phyloP scores from a whole-genome alignment of 2,797 vertebrate genomes.

The Simalia tracyae region DNA sequence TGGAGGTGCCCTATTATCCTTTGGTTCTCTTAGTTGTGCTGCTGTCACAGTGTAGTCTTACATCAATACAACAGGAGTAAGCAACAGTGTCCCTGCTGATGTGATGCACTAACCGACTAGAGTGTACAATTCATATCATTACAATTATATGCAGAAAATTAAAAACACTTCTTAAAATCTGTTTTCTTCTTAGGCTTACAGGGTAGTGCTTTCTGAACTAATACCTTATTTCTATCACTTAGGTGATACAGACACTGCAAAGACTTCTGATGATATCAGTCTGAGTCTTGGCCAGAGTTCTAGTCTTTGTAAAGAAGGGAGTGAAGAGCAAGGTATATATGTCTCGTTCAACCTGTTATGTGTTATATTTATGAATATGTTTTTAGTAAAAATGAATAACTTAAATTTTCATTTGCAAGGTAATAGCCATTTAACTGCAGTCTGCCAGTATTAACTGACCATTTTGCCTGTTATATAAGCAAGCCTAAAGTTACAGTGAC shows the following conservation, averaged over 20 bases:
- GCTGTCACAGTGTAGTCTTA: neutral
- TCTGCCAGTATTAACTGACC: neutral
- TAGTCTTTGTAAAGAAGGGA: slow-evolving; percentile 85
- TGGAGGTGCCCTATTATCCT: neutral
- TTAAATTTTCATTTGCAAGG: neutral
- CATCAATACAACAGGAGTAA: neutral
- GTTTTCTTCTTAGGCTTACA: neutral
- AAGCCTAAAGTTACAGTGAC: neutral
- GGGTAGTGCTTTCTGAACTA: slow-evolving; percentile 33
- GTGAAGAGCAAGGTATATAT: slow-evolving; percentile 90
- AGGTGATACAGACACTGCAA: slow-evolving; percentile 87
- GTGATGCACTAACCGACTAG: neutral
- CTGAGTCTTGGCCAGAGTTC: slow-evolving; percentile 94
- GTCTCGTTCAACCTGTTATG: neutral
- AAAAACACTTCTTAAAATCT: neutral
- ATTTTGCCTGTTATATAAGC: slow-evolving; percentile 5
- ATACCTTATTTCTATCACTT: slow-evolving; percentile 57
- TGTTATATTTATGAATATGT: neutral
- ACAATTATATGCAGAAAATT: neutral
- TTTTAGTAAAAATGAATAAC: neutral
- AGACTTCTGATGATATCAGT: slow-evolving; percentile 93
- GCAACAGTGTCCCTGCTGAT: neutral
- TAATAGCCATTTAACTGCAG: neutral
- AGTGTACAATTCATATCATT: neutral
- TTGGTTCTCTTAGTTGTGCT: neutral